Conservation (phyloP, 2,113 vertebrate genomes). For the Elaphurus davidianus region DNA sequence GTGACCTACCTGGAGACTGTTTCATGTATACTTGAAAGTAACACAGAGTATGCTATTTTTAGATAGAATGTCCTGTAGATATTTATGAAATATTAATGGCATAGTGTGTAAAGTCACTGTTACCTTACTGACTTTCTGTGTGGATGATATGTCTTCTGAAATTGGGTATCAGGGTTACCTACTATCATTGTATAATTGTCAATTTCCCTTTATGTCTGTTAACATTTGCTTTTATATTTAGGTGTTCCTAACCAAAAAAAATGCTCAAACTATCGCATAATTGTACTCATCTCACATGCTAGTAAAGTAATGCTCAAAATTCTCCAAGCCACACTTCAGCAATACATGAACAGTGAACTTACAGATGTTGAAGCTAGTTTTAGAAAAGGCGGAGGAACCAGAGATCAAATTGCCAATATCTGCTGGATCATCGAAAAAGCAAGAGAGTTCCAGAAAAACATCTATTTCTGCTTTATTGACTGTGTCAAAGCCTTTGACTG, state of each 20-base stretch:
- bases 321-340: too few relatives aligned
- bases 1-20: not conserved
- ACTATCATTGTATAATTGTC: not conserved
- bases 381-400: too few relatives aligned
- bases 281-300: too few relatives aligned
- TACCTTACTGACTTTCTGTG: not conserved
- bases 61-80: not conserved
- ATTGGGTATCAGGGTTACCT: not conserved
- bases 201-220: not conserved
- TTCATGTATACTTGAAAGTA: not conserved
- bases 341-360: too few relatives aligned
- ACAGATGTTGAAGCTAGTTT: too few relatives aligned
- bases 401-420: too few relatives aligned
- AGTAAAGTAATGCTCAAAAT: too few relatives aligned
- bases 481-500: too few relatives aligned
- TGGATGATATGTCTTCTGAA: not conserved
- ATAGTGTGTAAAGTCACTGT: not conserved
- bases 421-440: too few relatives aligned
- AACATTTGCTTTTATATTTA: not conserved
- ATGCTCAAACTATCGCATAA: too few relatives aligned
- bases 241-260: not conserved
- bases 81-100: not conserved
- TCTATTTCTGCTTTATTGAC: too few relatives aligned
- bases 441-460: too few relatives aligned
- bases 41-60: not conserved